phyloP scores from a whole-genome alignment of 2,888 invertebrate genomes.

The Rhamphomyia laevipes region DNA sequence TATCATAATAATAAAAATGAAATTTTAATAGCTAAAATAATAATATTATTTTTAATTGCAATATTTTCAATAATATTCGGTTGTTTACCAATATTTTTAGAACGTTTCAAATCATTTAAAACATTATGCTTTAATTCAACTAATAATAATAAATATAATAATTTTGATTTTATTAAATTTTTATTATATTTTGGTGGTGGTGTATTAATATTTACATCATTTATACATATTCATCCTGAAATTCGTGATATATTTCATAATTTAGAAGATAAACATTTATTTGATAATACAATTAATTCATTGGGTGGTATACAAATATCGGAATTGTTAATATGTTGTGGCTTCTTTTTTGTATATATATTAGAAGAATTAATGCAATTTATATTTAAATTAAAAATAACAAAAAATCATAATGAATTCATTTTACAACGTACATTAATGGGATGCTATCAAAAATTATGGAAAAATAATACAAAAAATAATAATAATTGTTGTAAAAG shows the following conservation, averaged over 20 bases:
- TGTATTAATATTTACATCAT: slow-evolving; percentile 68
- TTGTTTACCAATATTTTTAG: neutral
- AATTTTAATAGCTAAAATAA: neutral
- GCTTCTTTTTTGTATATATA: slow-evolving; percentile 65
- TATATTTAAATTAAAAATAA: neutral
- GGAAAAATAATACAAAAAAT: too few species aligned
- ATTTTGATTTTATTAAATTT: slow-evolving; percentile 30
- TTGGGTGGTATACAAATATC: slow-evolving; percentile 47
- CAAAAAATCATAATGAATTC: neutral
- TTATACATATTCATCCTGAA: slow-evolving; percentile 70
- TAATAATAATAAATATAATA: neutral
- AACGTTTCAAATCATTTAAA: neutral
- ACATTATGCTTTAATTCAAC: neutral
- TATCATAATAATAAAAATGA: neutral
- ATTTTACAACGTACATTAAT: slow-evolving; percentile 14
- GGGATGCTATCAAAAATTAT: slow-evolving; percentile 1
- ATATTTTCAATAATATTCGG: slow-evolving; percentile 1
- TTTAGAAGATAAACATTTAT: neutral
- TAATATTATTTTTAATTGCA: slow-evolving; percentile 1
- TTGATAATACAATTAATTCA: neutral
- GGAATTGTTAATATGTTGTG: slow-evolving; percentile 59
- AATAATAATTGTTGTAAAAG: too few species aligned
- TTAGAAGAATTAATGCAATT: slow-evolving; percentile 65
- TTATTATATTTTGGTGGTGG: slow-evolving; percentile 76
- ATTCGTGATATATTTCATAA: slow-evolving; percentile 31